Percentiles rank a stretch among this genome's conserved stretches.
These are phyloP conservation scores for Philereme transversata DNA, from an alignment of 2,888 invertebrate species.

Conservation along the genomic window DNA sequence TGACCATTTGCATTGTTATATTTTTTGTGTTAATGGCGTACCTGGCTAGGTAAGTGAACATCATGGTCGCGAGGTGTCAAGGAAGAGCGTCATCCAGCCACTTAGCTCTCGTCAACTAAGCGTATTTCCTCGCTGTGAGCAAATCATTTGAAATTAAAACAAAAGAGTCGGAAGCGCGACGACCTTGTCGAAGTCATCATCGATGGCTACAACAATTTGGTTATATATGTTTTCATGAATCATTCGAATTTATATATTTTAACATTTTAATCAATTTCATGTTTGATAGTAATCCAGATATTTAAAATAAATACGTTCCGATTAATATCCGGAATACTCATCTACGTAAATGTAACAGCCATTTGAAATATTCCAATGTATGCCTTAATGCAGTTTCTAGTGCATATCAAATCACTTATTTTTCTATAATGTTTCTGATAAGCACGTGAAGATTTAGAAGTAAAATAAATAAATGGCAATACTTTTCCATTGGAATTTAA, in stretches of 20 bases:
- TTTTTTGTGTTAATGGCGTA: conserved; percentile 53
- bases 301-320: not conserved
- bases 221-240: conserved; percentile 43
- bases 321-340: no score
- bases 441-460: not conserved
- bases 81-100: conserved; percentile 70
- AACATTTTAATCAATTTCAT: conserved; percentile 12
- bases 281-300: no score
- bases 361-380: no score
- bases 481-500: conserved; percentile 23
- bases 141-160: conserved; percentile 54
- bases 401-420: not conserved
- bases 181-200: conserved; percentile 64
- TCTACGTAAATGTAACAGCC: no score
- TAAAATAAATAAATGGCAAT: conserved; percentile 7
- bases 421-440: not conserved
- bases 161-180: conserved; percentile 71
- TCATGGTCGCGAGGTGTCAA: conserved; percentile 61
- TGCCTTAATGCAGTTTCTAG: not conserved
- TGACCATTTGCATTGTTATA: conserved; percentile 61
- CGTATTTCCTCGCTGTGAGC: conserved; percentile 76
- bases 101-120: conserved; percentile 76
- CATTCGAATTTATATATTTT: conserved; percentile 33
- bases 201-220: conserved; percentile 51
- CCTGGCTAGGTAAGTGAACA: conserved; percentile 48